Evolutionary conservation across 2,113 vertebrate genomes (phyloP).

Genomic region (Caranx ignobilis): DNA sequence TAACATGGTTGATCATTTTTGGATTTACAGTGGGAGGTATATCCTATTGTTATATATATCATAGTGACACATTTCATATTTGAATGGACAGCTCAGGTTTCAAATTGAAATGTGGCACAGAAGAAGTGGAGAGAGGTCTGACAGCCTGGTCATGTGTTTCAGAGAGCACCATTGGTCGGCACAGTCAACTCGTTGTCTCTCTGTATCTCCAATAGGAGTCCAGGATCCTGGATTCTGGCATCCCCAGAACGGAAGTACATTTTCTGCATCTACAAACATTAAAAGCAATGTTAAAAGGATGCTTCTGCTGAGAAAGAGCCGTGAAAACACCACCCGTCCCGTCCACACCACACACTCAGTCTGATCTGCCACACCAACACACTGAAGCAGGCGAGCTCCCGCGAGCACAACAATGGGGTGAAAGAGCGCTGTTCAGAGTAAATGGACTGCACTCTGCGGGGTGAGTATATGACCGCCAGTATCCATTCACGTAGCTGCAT

Average conservation of each 20-base stretch:
- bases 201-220: slow-evolving; percentile 52
- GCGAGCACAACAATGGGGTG: neutral
- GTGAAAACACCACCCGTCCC: neutral
- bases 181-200: slow-evolving; percentile 22
- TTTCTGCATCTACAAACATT: slow-evolving; percentile 12
- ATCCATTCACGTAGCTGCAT: neutral
- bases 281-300: neutral
- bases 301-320: neutral
- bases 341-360: neutral
- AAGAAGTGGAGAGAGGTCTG: neutral
- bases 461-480: slow-evolving; percentile 15
- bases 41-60: too few species aligned
- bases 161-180: slow-evolving; percentile 7
- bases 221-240: slow-evolving; percentile 31
- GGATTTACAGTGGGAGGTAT: too few species aligned
- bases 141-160: neutral
- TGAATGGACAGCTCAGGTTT: too few species aligned
- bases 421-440: neutral
- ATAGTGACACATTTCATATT: too few species aligned
- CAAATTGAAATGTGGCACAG: too few species aligned
- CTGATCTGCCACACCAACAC: neutral
- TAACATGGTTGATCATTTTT: too few species aligned
- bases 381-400: too few species aligned
- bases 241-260: slow-evolving; percentile 40
- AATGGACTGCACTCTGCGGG: neutral